A percentile compares a stretch with the other conserved stretches of the same genome.
phyloP scores from a whole-genome alignment of 2,888 invertebrate genomes.

The Tipula lateralis region DNA sequence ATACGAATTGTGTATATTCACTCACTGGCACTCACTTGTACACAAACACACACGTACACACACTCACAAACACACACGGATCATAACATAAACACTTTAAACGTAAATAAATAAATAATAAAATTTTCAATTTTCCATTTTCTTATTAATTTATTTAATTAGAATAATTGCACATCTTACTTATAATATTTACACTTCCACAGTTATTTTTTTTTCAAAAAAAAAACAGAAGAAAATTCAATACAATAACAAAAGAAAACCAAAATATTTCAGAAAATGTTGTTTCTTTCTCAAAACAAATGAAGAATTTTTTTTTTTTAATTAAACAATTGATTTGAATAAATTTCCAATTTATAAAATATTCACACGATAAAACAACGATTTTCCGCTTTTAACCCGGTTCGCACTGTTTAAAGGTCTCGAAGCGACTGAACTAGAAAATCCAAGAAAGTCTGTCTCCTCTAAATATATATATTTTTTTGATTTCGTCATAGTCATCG shows the following conservation, averaged over 20 bases:
- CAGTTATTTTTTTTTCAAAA: not conserved
- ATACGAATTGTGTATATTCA: not conserved
- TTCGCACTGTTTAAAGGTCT: not conserved
- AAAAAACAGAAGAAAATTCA: not conserved
- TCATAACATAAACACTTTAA: not conserved
- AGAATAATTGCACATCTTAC: not conserved
- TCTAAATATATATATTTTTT: too few species aligned
- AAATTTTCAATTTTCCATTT: not conserved
- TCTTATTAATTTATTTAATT: not conserved
- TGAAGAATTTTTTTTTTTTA: not conserved
- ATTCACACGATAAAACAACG: not conserved
- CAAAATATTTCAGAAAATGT: not conserved
- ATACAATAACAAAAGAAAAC: not conserved
- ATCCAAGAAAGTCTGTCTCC: not conserved
- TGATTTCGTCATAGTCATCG: not conserved
- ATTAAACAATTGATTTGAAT: not conserved
- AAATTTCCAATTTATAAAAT: not conserved
- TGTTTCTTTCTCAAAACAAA: not conserved
- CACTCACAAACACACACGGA: too few species aligned
- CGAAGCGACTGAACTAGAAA: constrained; percentile 11
- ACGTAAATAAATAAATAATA: not conserved
- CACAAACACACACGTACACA: not conserved
- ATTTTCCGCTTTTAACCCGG: not conserved
- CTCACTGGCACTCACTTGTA: too few species aligned
- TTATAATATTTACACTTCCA: not conserved